These are phyloP conservation scores for Crambe crambe DNA, from an alignment of 37 sponge, comb jelly and placozoan species.

Conservation along the genomic window DNA sequence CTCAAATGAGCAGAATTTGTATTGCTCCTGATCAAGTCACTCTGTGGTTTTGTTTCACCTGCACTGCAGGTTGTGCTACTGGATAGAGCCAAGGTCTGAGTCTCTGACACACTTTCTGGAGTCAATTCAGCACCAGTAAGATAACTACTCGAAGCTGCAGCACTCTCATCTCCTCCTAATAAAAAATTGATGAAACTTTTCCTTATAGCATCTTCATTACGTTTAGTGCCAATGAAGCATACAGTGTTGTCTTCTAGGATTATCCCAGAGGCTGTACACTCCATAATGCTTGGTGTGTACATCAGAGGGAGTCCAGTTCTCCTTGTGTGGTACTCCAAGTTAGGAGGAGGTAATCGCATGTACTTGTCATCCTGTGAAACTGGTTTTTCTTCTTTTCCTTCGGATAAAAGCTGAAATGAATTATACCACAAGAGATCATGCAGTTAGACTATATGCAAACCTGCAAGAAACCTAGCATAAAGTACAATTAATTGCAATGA, in stretches of 20 bases:
- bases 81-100: background rate
- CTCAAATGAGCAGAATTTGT: too few relatives aligned
- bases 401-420: background rate
- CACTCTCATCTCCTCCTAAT: background rate
- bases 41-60: too few relatives aligned
- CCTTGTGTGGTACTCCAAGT: constrained; percentile 7
- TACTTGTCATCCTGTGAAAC: too few relatives aligned
- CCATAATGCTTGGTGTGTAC: background rate
- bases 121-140: background rate
- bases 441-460: too few relatives aligned
- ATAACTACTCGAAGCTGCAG: background rate
- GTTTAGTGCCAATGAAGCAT: background rate
- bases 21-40: too few relatives aligned
- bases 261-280: background rate
- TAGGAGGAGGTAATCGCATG: constrained; percentile 41
- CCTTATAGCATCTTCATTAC: background rate
- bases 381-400: background rate
- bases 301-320: background rate
- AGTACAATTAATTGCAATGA: too few relatives aligned
- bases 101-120: background rate
- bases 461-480: too few relatives aligned
- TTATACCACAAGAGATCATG: too few relatives aligned
- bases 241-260: constrained; percentile 5
- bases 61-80: background rate
- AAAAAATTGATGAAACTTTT: background rate